These are phyloP conservation scores for Temnothorax nylanderi DNA, from an alignment of 1,140 invertebrate genomes.

Conservation along the genomic window DNA sequence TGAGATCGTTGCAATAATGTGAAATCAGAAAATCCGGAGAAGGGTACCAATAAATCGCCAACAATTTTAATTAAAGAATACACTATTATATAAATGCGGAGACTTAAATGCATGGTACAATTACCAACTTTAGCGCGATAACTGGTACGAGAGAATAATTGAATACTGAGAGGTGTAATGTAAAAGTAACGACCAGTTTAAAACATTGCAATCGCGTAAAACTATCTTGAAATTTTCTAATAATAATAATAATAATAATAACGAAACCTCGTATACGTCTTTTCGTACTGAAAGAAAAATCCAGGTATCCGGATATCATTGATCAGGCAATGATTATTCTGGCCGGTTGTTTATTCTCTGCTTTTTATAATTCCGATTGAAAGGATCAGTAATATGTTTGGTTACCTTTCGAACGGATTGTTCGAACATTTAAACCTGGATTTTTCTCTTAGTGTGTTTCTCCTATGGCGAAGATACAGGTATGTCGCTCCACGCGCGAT, in stretches of 20 bases:
- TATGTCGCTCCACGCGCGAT: conserved; percentile 10
- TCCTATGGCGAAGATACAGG: conserved; percentile 11
- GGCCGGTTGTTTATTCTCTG: no score
- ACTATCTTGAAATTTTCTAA: neutral
- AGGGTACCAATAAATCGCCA: neutral
- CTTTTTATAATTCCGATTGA: no score
- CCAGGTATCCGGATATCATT: no score
- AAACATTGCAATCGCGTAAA: neutral
- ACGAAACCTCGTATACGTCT: neutral
- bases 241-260: conserved; percentile 1
- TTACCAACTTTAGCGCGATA: neutral
- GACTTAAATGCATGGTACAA: neutral
- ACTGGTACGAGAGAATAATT: neutral
- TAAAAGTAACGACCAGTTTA: neutral
- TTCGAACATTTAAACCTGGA: no score
- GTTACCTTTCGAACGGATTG: neutral
- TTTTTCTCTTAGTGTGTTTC: neutral
- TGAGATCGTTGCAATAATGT: neutral
- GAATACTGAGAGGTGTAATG: neutral
- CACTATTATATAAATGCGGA: neutral
- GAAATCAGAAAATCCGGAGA: neutral
- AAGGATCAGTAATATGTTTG: no score
- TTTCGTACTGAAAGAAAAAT: no score
- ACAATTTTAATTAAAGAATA: neutral
- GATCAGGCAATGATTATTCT: no score